phyloP scores from a whole-genome alignment of 2,888 invertebrate species.

The Pachycephus smyrnensis region DNA sequence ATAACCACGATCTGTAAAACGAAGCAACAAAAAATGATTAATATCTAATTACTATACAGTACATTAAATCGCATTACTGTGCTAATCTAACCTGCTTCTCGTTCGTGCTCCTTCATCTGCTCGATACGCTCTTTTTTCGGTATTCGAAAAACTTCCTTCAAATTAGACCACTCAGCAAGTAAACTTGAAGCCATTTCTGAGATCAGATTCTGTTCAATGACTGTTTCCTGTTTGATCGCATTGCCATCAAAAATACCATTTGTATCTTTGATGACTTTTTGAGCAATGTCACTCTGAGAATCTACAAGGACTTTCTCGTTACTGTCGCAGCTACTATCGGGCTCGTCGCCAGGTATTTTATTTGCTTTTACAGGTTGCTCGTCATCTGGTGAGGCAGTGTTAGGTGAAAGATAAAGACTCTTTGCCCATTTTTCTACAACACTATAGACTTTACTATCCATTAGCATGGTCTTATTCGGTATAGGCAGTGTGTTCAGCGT shows the following conservation, averaged over 20 bases:
- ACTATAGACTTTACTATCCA: constrained; percentile 89
- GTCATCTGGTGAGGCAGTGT: constrained; percentile 57
- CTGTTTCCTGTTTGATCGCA: constrained; percentile 42
- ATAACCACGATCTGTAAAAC: constrained; percentile 61
- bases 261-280: constrained; percentile 38
- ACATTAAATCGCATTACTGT: neutral
- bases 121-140: constrained; percentile 94
- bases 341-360: constrained; percentile 39
- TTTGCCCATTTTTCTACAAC: constrained; percentile 88
- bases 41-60: neutral
- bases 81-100: constrained; percentile 78
- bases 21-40: constrained; percentile 5
- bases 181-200: constrained; percentile 74
- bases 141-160: constrained; percentile 87
- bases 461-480: constrained; percentile 91
- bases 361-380: constrained; percentile 41
- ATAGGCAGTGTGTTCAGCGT: constrained; percentile 90
- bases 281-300: constrained; percentile 28
- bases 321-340: constrained; percentile 46
- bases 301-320: constrained; percentile 44
- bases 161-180: constrained; percentile 80
- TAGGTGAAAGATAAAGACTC: constrained; percentile 51
- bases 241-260: constrained; percentile 10
- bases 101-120: constrained; percentile 95
- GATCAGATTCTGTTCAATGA: constrained; percentile 43